A percentile compares a stretch with the other conserved stretches of the same genome.
These are phyloP conservation scores for Platanista minor DNA, from an alignment of 2,113 vertebrate species.

Conservation along the genomic window DNA sequence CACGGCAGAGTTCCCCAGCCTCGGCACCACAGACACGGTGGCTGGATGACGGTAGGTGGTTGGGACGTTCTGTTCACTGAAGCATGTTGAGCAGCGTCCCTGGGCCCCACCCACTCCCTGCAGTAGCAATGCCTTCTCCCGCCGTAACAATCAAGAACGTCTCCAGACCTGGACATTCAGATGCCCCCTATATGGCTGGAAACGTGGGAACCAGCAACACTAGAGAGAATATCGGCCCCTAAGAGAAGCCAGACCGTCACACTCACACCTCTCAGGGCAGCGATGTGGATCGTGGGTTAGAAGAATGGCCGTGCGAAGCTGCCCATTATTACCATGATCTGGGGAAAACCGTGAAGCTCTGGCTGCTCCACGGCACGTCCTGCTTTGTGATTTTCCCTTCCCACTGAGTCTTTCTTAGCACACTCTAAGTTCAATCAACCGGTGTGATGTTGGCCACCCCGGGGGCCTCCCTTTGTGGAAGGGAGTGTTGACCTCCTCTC, in stretches of 20 bases:
- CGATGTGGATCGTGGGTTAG: too few species aligned
- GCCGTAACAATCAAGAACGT: too few species aligned
- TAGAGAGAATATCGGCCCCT: not conserved
- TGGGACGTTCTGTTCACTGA: not conserved
- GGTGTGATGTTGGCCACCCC: not conserved
- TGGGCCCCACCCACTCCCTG: rapidly evolving
- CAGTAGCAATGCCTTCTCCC: not conserved
- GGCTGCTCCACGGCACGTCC: rapidly evolving
- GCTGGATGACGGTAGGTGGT: rapidly evolving
- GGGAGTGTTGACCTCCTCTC: not conserved
- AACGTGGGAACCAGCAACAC: too few species aligned
- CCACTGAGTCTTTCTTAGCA: not conserved
- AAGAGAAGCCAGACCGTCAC: too few species aligned
- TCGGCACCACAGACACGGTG: rapidly evolving
- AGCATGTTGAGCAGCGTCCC: too few species aligned
- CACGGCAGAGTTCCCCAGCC: rapidly evolving
- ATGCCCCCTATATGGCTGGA: too few species aligned
- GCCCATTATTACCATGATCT: not conserved
- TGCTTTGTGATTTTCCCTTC: not conserved
- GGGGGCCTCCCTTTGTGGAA: rapidly evolving
- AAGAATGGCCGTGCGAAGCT: rapidly evolving
- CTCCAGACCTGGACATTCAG: not conserved
- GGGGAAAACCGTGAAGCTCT: not conserved
- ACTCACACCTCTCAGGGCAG: too few species aligned
- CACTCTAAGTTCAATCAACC: not conserved